Conservation (phyloP, 1,140 invertebrate species). For the Tetramorium simillimum region DNA sequence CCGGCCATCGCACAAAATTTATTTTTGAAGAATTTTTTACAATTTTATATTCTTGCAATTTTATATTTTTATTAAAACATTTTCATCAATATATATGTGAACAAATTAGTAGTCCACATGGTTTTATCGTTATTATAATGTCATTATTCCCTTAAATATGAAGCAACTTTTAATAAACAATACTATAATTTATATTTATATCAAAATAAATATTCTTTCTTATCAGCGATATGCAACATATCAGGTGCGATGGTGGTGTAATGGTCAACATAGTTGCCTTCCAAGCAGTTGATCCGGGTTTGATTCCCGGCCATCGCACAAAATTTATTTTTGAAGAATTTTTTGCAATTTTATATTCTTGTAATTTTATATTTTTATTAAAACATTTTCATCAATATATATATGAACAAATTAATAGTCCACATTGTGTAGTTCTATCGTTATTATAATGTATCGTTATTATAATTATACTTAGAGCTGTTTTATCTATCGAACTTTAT, state of each 20-base stretch:
- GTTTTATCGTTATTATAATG: too few species aligned
- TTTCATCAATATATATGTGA: not conserved
- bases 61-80: not conserved
- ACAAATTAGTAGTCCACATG: not conserved
- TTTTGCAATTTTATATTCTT: not conserved
- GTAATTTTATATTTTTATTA: too few species aligned
- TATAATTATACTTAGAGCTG: not conserved
- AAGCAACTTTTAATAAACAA: too few species aligned
- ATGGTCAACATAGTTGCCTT: slow-evolving; percentile 94
- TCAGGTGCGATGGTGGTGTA: slow-evolving; percentile 94
- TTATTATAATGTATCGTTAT: not conserved
- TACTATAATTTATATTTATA: slow-evolving; percentile 32
- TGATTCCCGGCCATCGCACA: slow-evolving; percentile 96
- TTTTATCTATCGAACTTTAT: not conserved
- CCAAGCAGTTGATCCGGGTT: slow-evolving; percentile 98
- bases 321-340: slow-evolving; percentile 82
- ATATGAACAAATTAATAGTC: not conserved
- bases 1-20: slow-evolving; percentile 93
- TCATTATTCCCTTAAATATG: too few species aligned
- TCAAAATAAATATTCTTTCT: not conserved
- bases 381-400: not conserved
- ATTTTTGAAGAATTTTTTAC: slow-evolving; percentile 63
- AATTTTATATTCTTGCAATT: too few species aligned
- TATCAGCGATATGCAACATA: not conserved
- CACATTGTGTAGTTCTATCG: not conserved